phyloP scores from a whole-genome alignment of 2,797 vertebrate species.

The Poecilia gillii region DNA sequence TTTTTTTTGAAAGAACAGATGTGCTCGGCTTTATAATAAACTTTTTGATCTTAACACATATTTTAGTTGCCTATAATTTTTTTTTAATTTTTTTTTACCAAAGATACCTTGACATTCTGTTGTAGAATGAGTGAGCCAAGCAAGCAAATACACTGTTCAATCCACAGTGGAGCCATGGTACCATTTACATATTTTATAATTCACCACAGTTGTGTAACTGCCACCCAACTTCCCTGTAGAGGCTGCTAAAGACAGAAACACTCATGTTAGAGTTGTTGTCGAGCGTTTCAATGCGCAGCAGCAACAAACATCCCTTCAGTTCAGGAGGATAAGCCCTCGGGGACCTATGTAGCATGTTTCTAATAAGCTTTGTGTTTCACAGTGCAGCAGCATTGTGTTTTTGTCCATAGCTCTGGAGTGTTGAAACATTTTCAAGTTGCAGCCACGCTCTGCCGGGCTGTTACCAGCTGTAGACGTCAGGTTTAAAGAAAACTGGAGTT shows the following conservation, averaged over 20 bases:
- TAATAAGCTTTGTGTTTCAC: constrained; percentile 1
- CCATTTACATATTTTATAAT: constrained; percentile 19
- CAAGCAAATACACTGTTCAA: constrained; percentile 14
- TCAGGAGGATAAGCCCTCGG: background rate
- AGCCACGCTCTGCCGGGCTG: constrained; percentile 29
- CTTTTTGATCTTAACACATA: background rate
- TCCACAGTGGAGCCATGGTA: background rate
- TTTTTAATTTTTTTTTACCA: background rate
- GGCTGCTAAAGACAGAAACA: constrained; percentile 3
- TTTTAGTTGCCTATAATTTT: background rate
- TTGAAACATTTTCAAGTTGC: constrained; percentile 40
- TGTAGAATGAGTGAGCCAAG: background rate
- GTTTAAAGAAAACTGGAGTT: constrained; percentile 18
- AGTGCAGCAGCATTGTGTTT: background rate
- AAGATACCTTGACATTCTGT: background rate
- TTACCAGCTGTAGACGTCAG: background rate
- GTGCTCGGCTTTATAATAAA: background rate
- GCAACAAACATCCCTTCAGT: constrained; percentile 12
- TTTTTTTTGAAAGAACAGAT: background rate
- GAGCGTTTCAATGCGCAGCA: background rate
- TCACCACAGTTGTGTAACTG: constrained; percentile 4
- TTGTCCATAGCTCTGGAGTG: background rate
- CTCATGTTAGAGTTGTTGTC: background rate
- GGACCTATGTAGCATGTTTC: background rate
- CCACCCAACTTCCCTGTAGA: constrained; percentile 2